Conservation (phyloP, 2,113 vertebrate genomes). For the Leucopternis melanops region DNA sequence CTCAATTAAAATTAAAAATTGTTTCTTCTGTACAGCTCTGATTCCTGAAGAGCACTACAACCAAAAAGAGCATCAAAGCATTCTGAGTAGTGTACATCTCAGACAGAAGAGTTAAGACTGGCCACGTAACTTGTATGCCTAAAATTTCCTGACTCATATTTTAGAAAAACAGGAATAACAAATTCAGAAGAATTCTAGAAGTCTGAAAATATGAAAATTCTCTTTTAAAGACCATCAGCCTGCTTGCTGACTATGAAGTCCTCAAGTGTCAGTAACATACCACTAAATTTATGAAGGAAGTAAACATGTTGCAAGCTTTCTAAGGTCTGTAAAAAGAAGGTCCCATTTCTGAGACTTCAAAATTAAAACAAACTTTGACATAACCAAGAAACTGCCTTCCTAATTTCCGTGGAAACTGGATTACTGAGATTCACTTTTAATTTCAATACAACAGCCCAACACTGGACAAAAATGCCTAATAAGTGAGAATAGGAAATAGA, state of each 20-base stretch:
- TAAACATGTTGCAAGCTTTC: not conserved
- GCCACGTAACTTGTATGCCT: not conserved
- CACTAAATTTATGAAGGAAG: not conserved
- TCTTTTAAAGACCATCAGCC: not conserved
- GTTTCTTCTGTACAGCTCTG: not conserved
- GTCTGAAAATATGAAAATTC: not conserved
- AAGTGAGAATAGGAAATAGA: not conserved
- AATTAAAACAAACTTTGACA: not conserved
- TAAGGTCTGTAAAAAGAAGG: not conserved
- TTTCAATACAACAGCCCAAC: not conserved
- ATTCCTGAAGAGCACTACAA: not conserved
- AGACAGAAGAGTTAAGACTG: not conserved
- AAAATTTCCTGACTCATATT: not conserved
- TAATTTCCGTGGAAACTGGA: not conserved
- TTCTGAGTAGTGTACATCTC: not conserved
- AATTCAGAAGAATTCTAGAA: not conserved
- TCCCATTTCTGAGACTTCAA: not conserved
- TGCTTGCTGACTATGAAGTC: not conserved
- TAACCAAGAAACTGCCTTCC: not conserved
- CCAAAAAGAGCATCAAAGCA: not conserved
- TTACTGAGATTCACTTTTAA: not conserved
- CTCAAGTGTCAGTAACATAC: not conserved
- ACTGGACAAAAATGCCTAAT: not conserved
- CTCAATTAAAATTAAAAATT: not conserved
- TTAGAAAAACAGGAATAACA: not conserved